Base-by-base conservation (phyloP, 2,888 invertebrate species). In the Parnassius smintheus region DNA sequence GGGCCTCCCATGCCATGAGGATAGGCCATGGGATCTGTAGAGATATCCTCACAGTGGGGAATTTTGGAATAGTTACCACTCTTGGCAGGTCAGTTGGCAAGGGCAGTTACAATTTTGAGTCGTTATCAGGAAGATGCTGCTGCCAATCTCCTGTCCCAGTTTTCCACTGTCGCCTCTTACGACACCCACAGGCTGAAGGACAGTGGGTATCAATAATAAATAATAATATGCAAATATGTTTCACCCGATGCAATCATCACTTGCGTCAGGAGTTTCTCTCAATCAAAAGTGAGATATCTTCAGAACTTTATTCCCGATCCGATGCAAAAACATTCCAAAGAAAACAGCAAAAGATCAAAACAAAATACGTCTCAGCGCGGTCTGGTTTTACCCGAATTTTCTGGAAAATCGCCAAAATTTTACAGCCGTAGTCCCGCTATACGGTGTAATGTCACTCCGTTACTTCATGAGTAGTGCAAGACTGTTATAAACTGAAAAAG, bases 331-430 rank as follows among this genome's bases (percentile, higher is more conserved):
- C 61, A 66, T 59, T 68, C 67, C 67, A 68, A 70, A 66, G 69
- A 68, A 67, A 68, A 64, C 68, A 68, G 66, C 63, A 64, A 63
- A 62, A 65, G 67, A 68, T 71, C 70, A 75, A 74, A 74, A 77
- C 76, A 77, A 73, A 71, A 71, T 72, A 68, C 71, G 76, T 77
- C 77, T 77, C 73, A 74, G 70, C 62, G 59, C 66, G 71, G 77
- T 77, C 77, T 74, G 71, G 67, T 67, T 72, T 66, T 67, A 71
- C 64, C 65, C 64, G 66, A 64, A 54, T 53, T 44, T 59, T 45
- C 56, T 73, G 73, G 71, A 66, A 18, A n/a, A 13, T 10, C 22
- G 72, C 72, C 73, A 73, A 67, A 25, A 53, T 41, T 61, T 59
- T 12, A 51, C 60, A 46, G 55, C 46, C 55, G 64, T 61, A 48